phyloP scores from a whole-genome alignment of 2,113 vertebrate species.

The Gymnobelideus leadbeateri region DNA sequence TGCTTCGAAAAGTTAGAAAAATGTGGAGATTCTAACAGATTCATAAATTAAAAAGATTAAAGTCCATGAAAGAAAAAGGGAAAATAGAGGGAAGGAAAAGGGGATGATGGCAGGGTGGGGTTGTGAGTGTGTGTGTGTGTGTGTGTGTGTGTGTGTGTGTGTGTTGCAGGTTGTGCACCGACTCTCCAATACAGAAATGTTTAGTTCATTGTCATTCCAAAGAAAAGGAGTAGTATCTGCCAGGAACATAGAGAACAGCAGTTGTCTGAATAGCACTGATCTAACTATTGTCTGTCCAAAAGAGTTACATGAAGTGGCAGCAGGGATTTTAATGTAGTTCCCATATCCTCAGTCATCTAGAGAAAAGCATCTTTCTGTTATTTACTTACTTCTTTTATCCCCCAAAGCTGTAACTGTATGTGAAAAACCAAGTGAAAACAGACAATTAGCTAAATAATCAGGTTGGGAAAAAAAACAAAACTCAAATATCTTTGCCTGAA shows the following conservation, averaged over 20 bases:
- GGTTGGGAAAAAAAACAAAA: slow-evolving; percentile 68
- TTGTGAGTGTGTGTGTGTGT: background rate
- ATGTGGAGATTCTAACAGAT: slow-evolving; percentile 19
- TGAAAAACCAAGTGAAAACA: slow-evolving; percentile 65
- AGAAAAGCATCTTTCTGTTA: slow-evolving; percentile 6
- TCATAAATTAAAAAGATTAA: slow-evolving; percentile 24
- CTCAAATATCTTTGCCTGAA: slow-evolving; percentile 59
- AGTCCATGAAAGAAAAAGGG: slow-evolving; percentile 22
- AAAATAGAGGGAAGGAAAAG: slow-evolving; percentile 21
- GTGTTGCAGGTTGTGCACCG: background rate
- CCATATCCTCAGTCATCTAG: slow-evolving; percentile 44
- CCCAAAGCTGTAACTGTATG: slow-evolving; percentile 73
- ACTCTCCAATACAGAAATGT: slow-evolving; percentile 12
- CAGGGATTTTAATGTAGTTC: background rate
- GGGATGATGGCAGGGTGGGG: background rate
- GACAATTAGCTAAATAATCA: slow-evolving; percentile 76
- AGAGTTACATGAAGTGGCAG: slow-evolving; percentile 37
- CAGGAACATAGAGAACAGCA: slow-evolving; percentile 58
- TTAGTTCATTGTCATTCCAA: slow-evolving; percentile 60
- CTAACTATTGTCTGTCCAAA: slow-evolving; percentile 40
- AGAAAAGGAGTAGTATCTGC: slow-evolving; percentile 43
- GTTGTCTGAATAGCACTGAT: background rate
- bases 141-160: background rate
- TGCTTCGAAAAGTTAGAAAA: background rate
- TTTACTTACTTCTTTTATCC: slow-evolving; percentile 61